These are phyloP conservation scores for Parnassius glacialis DNA, from an alignment of 2,888 invertebrate genomes.

Conservation along the genomic window DNA sequence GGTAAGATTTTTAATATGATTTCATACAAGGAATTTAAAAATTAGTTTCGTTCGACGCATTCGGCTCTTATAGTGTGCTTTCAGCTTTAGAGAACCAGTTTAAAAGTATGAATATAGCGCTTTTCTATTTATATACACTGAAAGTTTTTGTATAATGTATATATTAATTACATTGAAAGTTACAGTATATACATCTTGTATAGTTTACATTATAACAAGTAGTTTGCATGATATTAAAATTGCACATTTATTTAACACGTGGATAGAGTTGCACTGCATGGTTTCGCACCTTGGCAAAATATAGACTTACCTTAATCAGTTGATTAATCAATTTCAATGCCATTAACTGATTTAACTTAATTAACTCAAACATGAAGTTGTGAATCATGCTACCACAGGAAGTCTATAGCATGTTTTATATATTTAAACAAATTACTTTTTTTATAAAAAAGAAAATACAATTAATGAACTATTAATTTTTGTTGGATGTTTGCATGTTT, in stretches of 20 bases:
- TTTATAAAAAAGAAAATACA: neutral
- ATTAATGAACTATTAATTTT: neutral
- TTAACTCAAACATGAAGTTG: slow-evolving; percentile 69
- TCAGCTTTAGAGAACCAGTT: no score
- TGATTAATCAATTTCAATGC: slow-evolving; percentile 22
- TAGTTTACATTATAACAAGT: slow-evolving; percentile 22
- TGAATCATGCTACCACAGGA: slow-evolving; percentile 34
- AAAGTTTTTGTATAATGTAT: no score
- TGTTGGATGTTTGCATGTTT: slow-evolving; percentile 19
- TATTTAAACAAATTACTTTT: no score
- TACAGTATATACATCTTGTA: slow-evolving; percentile 19
- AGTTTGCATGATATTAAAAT: slow-evolving; percentile 41
- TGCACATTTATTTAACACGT: slow-evolving; percentile 43
- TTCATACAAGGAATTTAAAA: no score
- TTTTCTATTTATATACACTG: no score
- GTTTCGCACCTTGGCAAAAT: slow-evolving; percentile 42
- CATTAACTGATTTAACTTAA: slow-evolving; percentile 35
- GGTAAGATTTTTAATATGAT: no score
- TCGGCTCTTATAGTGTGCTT: no score
- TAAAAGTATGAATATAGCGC: no score
- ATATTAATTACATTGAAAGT: neutral
- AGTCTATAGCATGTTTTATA: slow-evolving; percentile 29
- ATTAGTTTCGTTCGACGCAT: no score
- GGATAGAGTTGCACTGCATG: slow-evolving; percentile 65
- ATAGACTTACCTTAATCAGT: slow-evolving; percentile 29